These are phyloP conservation scores for Leptinotarsa texana DNA, from an alignment of 1,140 invertebrate genomes.

Conservation along the genomic window DNA sequence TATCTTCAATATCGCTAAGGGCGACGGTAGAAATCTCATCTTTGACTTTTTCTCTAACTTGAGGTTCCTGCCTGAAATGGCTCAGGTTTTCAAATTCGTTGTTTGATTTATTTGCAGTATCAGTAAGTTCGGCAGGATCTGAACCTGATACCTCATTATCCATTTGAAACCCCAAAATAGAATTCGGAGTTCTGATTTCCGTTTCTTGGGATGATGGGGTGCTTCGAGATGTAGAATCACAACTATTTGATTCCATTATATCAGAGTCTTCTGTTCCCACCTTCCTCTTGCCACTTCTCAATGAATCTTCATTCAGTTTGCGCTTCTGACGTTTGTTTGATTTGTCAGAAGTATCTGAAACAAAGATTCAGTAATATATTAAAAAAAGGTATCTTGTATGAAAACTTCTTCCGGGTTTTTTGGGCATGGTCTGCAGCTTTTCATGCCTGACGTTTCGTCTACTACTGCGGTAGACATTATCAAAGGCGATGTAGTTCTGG, in stretches of 20 bases:
- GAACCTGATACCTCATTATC: slow-evolving; percentile 68
- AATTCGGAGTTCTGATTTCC: slow-evolving; percentile 61
- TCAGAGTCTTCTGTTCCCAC: slow-evolving; percentile 59
- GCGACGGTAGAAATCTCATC: slow-evolving; percentile 55
- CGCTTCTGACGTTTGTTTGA: slow-evolving; percentile 54
- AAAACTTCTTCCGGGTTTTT: too few species aligned
- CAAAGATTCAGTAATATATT: not conserved
- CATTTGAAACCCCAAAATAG: slow-evolving; percentile 62
- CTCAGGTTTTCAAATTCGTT: slow-evolving; percentile 65
- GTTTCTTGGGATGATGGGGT: slow-evolving; percentile 60
- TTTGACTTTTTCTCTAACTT: slow-evolving; percentile 43
- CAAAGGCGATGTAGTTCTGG: too few species aligned
- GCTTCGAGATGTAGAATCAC: slow-evolving; percentile 65
- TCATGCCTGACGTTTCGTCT: too few species aligned
- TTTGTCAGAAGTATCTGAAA: slow-evolving; percentile 40
- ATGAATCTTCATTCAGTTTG: slow-evolving; percentile 58
- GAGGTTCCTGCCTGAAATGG: slow-evolving; percentile 61
- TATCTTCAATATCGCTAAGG: slow-evolving; percentile 62
- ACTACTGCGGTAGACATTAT: too few species aligned
- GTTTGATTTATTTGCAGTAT: slow-evolving; percentile 59
- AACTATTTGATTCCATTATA: slow-evolving; percentile 66
- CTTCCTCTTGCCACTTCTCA: slow-evolving; percentile 61
- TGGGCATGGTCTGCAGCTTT: too few species aligned
- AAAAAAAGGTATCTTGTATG: too few species aligned
- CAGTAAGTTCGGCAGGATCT: slow-evolving; percentile 62